Conservation (phyloP, 1,140 invertebrate species). For the Brachionus asplanchnoidis region DNA sequence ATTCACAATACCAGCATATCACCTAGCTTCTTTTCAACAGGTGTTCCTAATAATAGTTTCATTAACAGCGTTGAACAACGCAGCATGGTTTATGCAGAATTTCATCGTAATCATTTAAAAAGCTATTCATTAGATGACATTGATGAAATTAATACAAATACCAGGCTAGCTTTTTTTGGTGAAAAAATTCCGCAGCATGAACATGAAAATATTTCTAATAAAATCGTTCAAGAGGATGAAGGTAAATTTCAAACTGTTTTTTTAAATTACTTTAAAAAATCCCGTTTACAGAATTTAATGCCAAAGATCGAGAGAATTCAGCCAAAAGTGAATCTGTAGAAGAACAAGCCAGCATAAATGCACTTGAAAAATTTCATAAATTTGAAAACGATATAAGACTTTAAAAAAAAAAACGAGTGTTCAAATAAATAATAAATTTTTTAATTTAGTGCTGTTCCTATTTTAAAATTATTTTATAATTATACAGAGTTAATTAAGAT, state of each 20-base stretch:
- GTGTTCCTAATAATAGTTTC: not conserved
- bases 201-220: not conserved
- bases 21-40: not conserved
- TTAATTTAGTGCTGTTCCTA: not conserved
- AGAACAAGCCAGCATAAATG: not conserved
- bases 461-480: not conserved
- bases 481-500: not conserved
- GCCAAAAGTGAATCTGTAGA: not conserved
- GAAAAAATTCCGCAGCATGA: not conserved
- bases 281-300: too few relatives aligned
- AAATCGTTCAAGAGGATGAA: not conserved
- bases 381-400: not conserved
- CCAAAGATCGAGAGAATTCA: not conserved
- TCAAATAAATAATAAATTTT: not conserved
- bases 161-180: not conserved
- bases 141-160: not conserved
- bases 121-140: conserved; percentile 27
- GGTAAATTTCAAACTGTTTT: not conserved
- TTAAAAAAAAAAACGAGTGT: not conserved
- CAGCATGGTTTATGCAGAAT: not conserved
- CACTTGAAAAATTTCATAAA: not conserved
- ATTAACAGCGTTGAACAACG: not conserved
- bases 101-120: conserved; percentile 8
- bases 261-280: not conserved
- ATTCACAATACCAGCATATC: not conserved